Evolutionary conservation across 2,113 vertebrate species (phyloP).

Genomic region (Theristicus caerulescens): DNA sequence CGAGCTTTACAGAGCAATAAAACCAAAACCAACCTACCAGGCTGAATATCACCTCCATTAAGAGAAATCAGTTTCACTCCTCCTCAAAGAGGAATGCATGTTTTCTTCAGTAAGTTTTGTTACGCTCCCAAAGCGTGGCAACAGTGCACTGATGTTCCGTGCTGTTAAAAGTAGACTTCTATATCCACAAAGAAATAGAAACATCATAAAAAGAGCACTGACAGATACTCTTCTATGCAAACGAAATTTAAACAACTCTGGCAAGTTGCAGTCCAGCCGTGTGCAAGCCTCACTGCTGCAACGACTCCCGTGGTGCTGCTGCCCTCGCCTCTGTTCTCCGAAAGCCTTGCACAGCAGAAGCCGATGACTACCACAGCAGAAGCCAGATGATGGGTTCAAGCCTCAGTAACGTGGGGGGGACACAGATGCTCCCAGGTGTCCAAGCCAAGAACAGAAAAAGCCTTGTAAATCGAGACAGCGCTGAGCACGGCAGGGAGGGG

Average conservation of each 20-base stretch:
- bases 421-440: background rate
- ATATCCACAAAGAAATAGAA: background rate
- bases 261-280: background rate
- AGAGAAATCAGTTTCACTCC: background rate
- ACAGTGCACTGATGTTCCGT: background rate
- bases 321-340: background rate
- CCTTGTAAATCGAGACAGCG: background rate
- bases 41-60: conserved; percentile 76
- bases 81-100: background rate
- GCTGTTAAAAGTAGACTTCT: background rate
- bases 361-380: accelerated
- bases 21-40: conserved; percentile 56
- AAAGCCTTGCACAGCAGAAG: background rate
- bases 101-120: background rate
- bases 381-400: background rate
- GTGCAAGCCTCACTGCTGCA: background rate
- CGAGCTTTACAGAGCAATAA: background rate
- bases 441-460: background rate
- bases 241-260: background rate
- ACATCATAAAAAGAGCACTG: background rate
- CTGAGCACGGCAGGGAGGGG: background rate
- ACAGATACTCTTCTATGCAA: background rate
- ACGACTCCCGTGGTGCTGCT: accelerated
- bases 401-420: accelerated
- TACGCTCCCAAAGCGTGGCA: background rate